Percentiles rank a stretch among this genome's conserved stretches.
Evolutionary conservation across 2,113 vertebrate species (phyloP).

Genomic region (Mus spicilegus): DNA sequence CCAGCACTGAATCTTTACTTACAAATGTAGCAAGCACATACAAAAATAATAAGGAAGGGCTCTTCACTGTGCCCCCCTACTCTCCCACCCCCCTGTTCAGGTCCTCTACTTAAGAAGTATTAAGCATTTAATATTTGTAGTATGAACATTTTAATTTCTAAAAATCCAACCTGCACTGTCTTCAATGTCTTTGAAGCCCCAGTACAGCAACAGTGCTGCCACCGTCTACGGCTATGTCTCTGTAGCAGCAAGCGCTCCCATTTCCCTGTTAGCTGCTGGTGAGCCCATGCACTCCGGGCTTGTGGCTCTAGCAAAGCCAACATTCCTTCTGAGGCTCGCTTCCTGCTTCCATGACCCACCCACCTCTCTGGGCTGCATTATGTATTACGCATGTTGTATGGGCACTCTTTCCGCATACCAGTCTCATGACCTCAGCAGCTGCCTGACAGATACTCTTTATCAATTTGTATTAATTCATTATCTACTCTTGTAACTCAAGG

Average conservation of each 20-base stretch:
- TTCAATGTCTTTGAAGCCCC: constrained; percentile 39
- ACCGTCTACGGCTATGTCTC: neutral
- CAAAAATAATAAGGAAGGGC: neutral
- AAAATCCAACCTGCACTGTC: constrained; percentile 32
- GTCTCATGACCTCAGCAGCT: constrained; percentile 71
- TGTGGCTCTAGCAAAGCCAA: constrained; percentile 61
- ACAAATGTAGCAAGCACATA: neutral
- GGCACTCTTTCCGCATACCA: constrained; percentile 80
- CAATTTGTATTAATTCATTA: constrained; percentile 76
- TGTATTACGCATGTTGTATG: constrained; percentile 26
- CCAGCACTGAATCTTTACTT: constrained; percentile 15
- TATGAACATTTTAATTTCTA: constrained; percentile 16
- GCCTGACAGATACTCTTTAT: constrained; percentile 79
- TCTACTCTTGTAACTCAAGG: constrained; percentile 68
- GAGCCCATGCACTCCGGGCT: constrained; percentile 47
- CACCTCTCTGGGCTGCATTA: constrained; percentile 61
- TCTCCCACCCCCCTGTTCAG: neutral
- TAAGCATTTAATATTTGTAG: neutral
- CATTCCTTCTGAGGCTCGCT: constrained; percentile 85
- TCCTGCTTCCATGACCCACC: constrained; percentile 85
- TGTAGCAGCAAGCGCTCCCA: neutral
- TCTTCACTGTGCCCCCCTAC: neutral
- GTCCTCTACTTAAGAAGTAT: neutral
- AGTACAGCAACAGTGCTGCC: neutral
- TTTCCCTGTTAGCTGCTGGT: neutral